Evolutionary conservation across 1,140 invertebrate genomes (phyloP), one percentile per base, ranked within the genome.

Genomic region (Mylabris phalerata): DNA sequence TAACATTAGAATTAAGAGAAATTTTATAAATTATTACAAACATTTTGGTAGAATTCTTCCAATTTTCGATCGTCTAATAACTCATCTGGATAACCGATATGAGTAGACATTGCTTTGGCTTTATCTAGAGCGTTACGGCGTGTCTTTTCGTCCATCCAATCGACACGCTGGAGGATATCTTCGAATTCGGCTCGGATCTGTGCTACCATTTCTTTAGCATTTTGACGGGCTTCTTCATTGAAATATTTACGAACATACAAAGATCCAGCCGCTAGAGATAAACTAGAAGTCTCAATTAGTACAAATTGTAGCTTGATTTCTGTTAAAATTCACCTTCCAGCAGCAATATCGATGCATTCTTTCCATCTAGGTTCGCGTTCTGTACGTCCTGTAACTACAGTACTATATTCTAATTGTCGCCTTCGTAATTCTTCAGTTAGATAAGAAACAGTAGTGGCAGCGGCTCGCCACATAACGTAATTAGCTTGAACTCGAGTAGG

Each of bases 101-200:
- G 75, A 0, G 78, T 70, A 4, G 72, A 67, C 63, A 85, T 84
- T 0, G 75, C 73, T 19, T 75, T 71, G 5, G 79, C 77, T 68
- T 85, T 85, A 0, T 78, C 74, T 46, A 81, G 55, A 4, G 83
- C 83, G 54, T 77, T 76, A 56, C 66, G 67, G 52, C 76, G 77
- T 1, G 88, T 89, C 26, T 78, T 75, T 4, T 78, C 72, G 63
- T 89, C 87, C 79, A 90, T 83, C 88, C 88, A 90, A 42, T 84
- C 79, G 7, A 83, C 79, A 57, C 80, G 77, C 40, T 80, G 73
- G 0, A 91, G 67, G 2, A 87, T 77, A 44, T 76, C 68, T 9
- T 75, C 62, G 44, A 82, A 79, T 48, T 86, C 81, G 10, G 76
- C 67, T 41, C 82, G 73, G 13, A 91, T 84, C 65, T 81, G 83